Base-by-base conservation (phyloP, 92 coral and sea anemone species). In the Parazoanthus darwini region DNA sequence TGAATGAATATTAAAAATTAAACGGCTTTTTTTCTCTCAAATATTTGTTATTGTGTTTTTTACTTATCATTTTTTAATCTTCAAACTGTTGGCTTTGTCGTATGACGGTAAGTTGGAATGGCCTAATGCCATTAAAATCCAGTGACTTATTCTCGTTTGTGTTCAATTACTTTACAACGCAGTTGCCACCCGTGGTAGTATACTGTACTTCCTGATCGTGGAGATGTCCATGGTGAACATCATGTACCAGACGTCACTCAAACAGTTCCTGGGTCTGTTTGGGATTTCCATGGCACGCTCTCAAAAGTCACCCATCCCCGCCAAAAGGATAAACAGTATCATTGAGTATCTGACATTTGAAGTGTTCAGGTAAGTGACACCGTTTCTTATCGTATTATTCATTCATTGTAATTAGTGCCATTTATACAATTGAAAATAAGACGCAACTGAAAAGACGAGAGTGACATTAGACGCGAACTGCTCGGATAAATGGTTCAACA, bases 131-230 rank as follows among this genome's bases (percentile, higher is more conserved):
- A 46, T 54, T 1, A 54, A 54, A 54, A 54, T 20, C 42, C 42
- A 36, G 22, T 77, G 35, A 37, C 13, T 70, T 16, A 68, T 39
- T 25, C 50, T 35, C 81, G 13, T 79, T 46, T 80, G n/a, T 83
- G 58, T 91, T 89, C 43, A 6, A 63, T 63, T 63, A 63, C 15
- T 68, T 70, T 68, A 16, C 23, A 25, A 43, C 76, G 18, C 89
- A 97, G 99, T 97, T 86, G 99, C 99, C 23, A 95, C 96, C n/a
- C 97, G 99, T 87, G 99, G 99, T 9, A 97, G 99, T 82, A 97
- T 97, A 85, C 89, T 95, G 88, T 97, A 97, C 89, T 97, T 97
- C 97, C 79, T 97, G 89, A 97, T 97, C 79, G 99, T 97, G 33
- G 99, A 97, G 93, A 97, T 97, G 99, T 97, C 99, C 4, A 91